Evolutionary conservation across 2,888 invertebrate species (phyloP).

Genomic region (Entomobrya multifasciata): DNA sequence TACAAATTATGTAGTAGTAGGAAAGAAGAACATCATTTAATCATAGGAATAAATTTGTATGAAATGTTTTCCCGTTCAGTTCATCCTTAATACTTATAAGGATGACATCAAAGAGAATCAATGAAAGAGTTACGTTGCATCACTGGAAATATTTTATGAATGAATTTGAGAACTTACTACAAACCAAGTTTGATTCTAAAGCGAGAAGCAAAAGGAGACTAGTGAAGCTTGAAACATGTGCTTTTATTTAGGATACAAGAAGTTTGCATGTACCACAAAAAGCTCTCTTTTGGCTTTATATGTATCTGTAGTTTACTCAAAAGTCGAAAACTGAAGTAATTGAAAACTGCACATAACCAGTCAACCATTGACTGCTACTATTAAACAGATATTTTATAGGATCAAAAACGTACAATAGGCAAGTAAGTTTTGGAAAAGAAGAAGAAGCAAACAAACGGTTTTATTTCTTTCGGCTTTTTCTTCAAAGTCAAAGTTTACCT

Average conservation of each 20-base stretch:
- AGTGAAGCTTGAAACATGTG: constrained; percentile 44
- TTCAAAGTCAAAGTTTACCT: constrained; percentile 57
- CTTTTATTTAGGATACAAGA: neutral
- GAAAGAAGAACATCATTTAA: no score
- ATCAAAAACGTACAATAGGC: neutral
- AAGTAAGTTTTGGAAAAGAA: neutral
- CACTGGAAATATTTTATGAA: neutral
- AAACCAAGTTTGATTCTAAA: neutral
- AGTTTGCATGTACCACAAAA: neutral
- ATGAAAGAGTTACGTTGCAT: constrained; percentile 10
- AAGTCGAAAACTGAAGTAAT: neutral
- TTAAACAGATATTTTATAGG: neutral
- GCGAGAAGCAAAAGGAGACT: neutral
- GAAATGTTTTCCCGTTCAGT: neutral
- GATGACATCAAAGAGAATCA: constrained; percentile 25
- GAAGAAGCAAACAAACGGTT: neutral
- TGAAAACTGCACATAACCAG: neutral
- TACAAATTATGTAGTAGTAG: no score
- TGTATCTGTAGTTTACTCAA: neutral
- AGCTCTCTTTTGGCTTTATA: neutral
- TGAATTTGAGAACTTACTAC: constrained; percentile 15
- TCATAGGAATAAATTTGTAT: no score
- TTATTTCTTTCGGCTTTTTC: constrained; percentile 22
- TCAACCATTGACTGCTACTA: neutral
- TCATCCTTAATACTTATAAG: neutral